Evolutionary conservation across 1,140 invertebrate genomes (phyloP).

Genomic region (Brachionus paranguensis): DNA sequence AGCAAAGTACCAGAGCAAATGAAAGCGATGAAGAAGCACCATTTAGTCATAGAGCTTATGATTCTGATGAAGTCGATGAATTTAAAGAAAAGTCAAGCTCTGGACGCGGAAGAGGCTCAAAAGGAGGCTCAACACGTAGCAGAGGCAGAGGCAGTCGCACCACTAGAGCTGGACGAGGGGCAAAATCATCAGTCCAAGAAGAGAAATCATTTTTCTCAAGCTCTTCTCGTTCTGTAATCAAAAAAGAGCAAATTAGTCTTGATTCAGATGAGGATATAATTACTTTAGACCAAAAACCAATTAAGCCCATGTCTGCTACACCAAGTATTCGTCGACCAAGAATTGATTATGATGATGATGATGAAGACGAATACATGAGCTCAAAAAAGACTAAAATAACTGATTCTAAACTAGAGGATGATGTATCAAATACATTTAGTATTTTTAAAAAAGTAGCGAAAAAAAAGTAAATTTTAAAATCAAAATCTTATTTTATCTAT

Average conservation of each 20-base stretch:
- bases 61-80: not conserved
- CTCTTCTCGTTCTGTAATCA: not conserved
- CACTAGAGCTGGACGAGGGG: not conserved
- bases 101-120: not conserved
- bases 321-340: slow-evolving; percentile 1
- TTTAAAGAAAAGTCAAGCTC: not conserved
- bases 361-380: not conserved
- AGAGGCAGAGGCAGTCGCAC: not conserved
- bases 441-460: slow-evolving; percentile 34
- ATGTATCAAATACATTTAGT: not conserved
- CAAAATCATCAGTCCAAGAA: not conserved
- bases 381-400: slow-evolving; percentile 5
- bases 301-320: not conserved
- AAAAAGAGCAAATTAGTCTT: not conserved
- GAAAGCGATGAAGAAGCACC: not conserved
- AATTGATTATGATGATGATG: slow-evolving; percentile 32
- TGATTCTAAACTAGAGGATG: not conserved
- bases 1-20: not conserved
- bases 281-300: not conserved
- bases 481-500: not conserved
- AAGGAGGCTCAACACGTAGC: not conserved
- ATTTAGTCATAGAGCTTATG: not conserved
- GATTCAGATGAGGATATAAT: slow-evolving; percentile 21
- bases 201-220: not conserved
- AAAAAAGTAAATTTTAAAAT: slow-evolving; percentile 14